Evolutionary conservation across 2,888 invertebrate species (phyloP).

Genomic region (Hyposoter didymator): DNA sequence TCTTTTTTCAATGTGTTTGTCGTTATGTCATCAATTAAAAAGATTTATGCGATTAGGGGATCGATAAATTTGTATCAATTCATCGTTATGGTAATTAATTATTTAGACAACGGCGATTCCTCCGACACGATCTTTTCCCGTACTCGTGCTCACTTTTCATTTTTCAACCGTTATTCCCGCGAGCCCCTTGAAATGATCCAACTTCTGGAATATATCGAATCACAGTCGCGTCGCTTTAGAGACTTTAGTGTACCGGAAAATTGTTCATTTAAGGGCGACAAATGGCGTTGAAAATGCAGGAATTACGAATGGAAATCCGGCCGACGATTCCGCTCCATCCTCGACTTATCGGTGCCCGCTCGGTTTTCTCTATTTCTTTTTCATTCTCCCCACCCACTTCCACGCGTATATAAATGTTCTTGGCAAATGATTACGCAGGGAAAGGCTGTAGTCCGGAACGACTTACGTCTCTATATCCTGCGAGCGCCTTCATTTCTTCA

Average conservation of each 20-base stretch:
- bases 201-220: neutral
- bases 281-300: conserved; percentile 77
- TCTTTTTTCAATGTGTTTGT: conserved; percentile 2
- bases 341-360: conserved; percentile 71
- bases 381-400: conserved; percentile 8
- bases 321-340: conserved; percentile 42
- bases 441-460: conserved; percentile 52
- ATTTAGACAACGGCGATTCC: neutral
- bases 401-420: conserved; percentile 27
- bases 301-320: conserved; percentile 77
- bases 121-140: neutral
- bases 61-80: conserved; percentile 7
- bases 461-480: conserved; percentile 9
- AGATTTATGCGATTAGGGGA: neutral
- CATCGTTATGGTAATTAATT: conserved; percentile 1
- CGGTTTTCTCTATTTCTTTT: conserved; percentile 8
- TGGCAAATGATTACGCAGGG: conserved; percentile 54
- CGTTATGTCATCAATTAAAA: conserved; percentile 3
- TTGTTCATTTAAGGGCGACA: conserved; percentile 67
- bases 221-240: neutral
- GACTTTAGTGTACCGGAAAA: neutral
- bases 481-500: conserved; percentile 14
- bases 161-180: neutral
- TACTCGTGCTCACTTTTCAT: neutral
- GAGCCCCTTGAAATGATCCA: neutral